Evolutionary conservation across 1,140 invertebrate genomes (phyloP).

Genomic region (Amphibalanus amphitrite): DNA sequence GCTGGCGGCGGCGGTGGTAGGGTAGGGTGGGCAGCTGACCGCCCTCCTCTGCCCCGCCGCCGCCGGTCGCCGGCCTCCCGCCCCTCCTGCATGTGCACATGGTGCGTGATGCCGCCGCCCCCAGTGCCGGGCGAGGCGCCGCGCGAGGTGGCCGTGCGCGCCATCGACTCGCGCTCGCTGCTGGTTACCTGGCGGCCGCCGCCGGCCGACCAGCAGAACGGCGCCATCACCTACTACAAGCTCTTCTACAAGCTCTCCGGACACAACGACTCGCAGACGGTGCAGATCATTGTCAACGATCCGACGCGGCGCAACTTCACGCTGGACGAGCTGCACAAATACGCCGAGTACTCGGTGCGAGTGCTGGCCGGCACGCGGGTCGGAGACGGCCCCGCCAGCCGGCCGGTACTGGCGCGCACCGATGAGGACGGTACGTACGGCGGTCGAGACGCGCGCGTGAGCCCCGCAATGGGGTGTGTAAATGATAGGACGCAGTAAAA

Average conservation of each 20-base stretch:
- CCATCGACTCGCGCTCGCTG: conserved; percentile 70
- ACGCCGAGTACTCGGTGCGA: conserved; percentile 92
- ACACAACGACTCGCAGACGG: conserved; percentile 61
- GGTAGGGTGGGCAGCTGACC: no score
- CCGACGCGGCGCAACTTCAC: conserved; percentile 44
- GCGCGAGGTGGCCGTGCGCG: conserved; percentile 70
- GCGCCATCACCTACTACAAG: conserved; percentile 86
- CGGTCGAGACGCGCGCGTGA: no score
- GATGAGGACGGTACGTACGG: conserved; percentile 92
- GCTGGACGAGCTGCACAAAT: conserved; percentile 74
- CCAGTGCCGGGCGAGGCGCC: conserved; percentile 89
- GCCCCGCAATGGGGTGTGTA: no score
- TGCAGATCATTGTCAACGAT: conserved; percentile 50
- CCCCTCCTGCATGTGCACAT: background rate
- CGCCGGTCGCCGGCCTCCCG: no score
- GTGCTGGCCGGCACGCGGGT: conserved; percentile 80
- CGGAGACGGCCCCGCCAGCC: conserved; percentile 76
- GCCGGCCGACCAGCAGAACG: conserved; percentile 65
- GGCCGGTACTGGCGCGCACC: conserved; percentile 75
- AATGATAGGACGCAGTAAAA: no score
- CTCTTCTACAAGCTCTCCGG: conserved; percentile 62
- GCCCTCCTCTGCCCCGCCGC: no score
- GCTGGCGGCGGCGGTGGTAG: no score
- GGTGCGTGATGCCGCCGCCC: background rate
- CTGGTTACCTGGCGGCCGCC: conserved; percentile 80